These are phyloP conservation scores for Macropis europaea DNA, from an alignment of 2,888 invertebrate genomes.

Conservation along the genomic window DNA sequence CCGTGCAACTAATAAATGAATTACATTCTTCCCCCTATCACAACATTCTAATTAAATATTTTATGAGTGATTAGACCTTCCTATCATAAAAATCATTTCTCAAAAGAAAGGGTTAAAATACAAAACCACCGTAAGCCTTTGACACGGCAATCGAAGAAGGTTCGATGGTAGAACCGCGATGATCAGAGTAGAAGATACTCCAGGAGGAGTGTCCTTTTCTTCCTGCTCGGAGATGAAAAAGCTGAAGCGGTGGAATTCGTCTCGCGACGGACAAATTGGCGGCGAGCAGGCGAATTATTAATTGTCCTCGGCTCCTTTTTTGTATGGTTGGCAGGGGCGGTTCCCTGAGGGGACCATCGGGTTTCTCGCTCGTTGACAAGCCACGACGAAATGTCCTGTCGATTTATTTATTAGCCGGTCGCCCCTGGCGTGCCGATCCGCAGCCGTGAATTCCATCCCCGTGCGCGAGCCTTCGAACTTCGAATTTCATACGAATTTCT, in stretches of 20 bases:
- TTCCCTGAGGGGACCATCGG: constrained; percentile 40
- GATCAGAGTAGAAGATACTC: too few relatives aligned
- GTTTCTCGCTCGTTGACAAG: constrained; percentile 54
- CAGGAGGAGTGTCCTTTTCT: constrained; percentile 18
- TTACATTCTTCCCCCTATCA: too few relatives aligned
- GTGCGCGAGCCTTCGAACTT: constrained; percentile 7
- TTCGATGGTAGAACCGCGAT: too few relatives aligned
- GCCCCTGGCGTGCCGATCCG: constrained; percentile 60
- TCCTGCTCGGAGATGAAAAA: constrained; percentile 32
- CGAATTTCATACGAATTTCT: too few relatives aligned
- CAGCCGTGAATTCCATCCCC: constrained; percentile 44
- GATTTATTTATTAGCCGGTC: constrained; percentile 74
- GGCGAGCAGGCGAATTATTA: constrained; percentile 75
- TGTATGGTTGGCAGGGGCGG: constrained; percentile 5
- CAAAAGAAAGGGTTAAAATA: too few relatives aligned
- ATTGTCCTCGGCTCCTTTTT: constrained; percentile 66
- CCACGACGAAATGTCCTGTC: constrained; percentile 47
- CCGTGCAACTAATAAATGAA: too few relatives aligned
- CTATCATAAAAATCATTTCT: too few relatives aligned
- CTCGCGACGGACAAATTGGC: constrained; percentile 76
- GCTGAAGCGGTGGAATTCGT: constrained; percentile 67
- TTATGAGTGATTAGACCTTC: too few relatives aligned
- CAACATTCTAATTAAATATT: too few relatives aligned
- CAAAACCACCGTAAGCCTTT: too few relatives aligned
- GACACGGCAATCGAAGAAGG: too few relatives aligned